Conservation (phyloP, 2,113 vertebrate genomes). For the Micronycteris hirsuta region DNA sequence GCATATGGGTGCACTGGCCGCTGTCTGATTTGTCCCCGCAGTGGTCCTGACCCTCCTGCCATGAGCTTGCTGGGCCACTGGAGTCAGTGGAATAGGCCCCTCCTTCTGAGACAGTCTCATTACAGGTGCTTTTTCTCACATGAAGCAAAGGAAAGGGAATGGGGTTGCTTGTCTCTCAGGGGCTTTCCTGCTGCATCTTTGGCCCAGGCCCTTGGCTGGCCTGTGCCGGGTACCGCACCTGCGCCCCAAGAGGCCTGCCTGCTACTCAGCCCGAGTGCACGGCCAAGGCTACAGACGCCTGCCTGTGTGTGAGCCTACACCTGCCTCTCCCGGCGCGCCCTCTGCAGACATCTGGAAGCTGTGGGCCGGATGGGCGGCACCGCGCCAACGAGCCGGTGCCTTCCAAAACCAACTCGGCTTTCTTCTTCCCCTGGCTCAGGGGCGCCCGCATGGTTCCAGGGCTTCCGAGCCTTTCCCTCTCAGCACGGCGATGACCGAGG, state of each 20-base stretch:
- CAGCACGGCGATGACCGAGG: neutral
- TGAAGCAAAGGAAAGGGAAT: neutral
- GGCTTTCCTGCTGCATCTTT: neutral
- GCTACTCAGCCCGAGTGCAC: neutral
- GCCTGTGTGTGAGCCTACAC: fast-evolving
- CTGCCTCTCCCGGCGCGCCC: neutral
- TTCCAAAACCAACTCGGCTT: too few relatives aligned
- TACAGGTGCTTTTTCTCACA: fast-evolving
- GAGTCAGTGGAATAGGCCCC: neutral
- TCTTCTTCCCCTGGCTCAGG: too few relatives aligned
- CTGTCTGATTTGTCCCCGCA: fast-evolving
- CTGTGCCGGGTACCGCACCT: fast-evolving
- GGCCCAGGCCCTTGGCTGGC: neutral
- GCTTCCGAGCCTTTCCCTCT: too few relatives aligned
- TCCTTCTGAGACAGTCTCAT: neutral
- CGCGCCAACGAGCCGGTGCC: too few relatives aligned
- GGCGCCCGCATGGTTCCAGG: too few relatives aligned
- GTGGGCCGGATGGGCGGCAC: neutral
- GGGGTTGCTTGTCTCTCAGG: fast-evolving
- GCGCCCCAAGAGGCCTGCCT: neutral
- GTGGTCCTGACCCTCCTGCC: fast-evolving
- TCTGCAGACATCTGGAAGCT: neutral
- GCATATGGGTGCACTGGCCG: fast-evolving
- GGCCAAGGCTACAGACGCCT: neutral
- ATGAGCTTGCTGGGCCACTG: fast-evolving